Evolutionary conservation across 1,140 invertebrate species (phyloP).

Genomic region (Pteromalus puparum): DNA sequence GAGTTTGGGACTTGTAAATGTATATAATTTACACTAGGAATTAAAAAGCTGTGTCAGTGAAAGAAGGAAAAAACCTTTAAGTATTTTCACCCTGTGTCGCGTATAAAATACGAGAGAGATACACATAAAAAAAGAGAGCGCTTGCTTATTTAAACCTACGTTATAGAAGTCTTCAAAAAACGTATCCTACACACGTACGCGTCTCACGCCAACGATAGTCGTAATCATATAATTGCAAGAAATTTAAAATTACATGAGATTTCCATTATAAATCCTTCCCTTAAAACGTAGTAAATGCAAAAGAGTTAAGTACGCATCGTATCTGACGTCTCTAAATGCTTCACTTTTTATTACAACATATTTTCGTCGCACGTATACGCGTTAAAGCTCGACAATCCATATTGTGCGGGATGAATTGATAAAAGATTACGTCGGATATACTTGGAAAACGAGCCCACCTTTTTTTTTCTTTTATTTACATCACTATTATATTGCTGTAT

Average conservation of each 20-base stretch:
- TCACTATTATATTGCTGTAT: conserved; percentile 6
- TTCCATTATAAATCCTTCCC: neutral
- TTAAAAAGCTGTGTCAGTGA: conserved; percentile 27
- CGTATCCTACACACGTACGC: neutral
- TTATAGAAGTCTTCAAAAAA: conserved; percentile 35
- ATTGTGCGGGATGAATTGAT: conserved; percentile 33
- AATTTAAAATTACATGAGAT: conserved; percentile 34
- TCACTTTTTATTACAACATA: neutral
- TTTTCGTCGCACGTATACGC: neutral
- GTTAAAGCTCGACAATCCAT: neutral
- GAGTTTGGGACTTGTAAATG: conserved; percentile 12
- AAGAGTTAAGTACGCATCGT: conserved; percentile 48
- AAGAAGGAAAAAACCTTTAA: conserved; percentile 42
- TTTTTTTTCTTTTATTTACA: neutral
- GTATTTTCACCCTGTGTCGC: conserved; percentile 44
- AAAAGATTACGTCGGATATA: neutral
- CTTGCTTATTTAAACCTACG: conserved; percentile 2
- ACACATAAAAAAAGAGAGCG: conserved; percentile 46
- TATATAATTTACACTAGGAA: conserved; percentile 49
- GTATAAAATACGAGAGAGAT: conserved; percentile 30
- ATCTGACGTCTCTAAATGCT: neutral
- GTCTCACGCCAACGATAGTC: neutral
- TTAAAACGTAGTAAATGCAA: conserved; percentile 52
- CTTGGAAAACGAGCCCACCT: neutral
- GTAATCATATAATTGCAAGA: neutral